Base-by-base conservation (phyloP, 2,113 vertebrate species). In the Apistogramma diplotaenia region DNA sequence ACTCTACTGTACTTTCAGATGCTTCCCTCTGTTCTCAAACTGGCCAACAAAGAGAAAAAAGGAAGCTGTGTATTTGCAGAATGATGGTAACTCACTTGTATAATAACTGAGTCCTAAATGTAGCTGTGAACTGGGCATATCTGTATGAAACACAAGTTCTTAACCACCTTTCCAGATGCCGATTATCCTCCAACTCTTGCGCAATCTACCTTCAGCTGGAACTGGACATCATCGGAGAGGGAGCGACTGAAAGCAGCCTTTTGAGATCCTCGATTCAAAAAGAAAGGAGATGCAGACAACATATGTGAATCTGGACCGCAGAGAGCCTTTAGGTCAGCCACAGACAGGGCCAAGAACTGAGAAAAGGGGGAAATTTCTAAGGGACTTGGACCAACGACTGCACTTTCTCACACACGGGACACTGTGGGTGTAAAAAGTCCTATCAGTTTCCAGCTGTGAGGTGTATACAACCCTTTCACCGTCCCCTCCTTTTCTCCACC, bases 401-500 rank as follows among this genome's bases (percentile, higher is more conserved):
- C 83, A 81, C 78, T 92, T 93, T 93, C 91, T 93, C 93, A 90
- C 91, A 92, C 72, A 1, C 88, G 57, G 79, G 77, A 93, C 87
- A 78, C 86, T 78, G 72, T 51, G 76, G 85, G 76, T 87, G 78
- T 91, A 85, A 90, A 91, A 89, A 86, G 89, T 87, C 78, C 89
- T 84, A 93, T 91, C 88, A 90, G 89, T 81, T 78, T 94, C 94
- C 93, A 95, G 92, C 93, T 94, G 93, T 93, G 94, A 89, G 87
- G 85, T 67, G 83, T 90, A 88, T 90, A 92, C 87, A 90, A 83
- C 85, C 91, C 89, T 89, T 85, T 89, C 89, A 85, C 88, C 35
- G 11, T 83, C 83, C 76, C 89, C 83, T 84, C 85, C 74, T 89
- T 93, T 91, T 92, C 91, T 89, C 78, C 81, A 82, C 54, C 82